Percentiles rank a stretch among this genome's conserved stretches.
Evolutionary conservation across 2,888 invertebrate species (phyloP).

Genomic region (Parelbella ahira): DNA sequence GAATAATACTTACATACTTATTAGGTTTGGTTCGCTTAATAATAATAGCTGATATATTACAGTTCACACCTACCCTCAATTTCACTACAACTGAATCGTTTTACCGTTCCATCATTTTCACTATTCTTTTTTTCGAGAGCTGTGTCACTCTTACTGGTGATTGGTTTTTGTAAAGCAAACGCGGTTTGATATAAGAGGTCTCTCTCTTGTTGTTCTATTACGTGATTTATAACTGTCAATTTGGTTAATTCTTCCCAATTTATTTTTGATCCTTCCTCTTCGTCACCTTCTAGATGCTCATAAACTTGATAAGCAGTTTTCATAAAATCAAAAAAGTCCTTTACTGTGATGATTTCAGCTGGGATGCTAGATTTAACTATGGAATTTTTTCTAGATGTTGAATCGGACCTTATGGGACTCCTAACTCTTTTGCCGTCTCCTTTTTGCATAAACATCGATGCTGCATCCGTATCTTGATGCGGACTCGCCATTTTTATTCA

Average conservation of each 20-base stretch:
- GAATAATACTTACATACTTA: too few relatives aligned
- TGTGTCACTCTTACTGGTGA: constrained; percentile 64
- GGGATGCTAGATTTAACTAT: constrained; percentile 40
- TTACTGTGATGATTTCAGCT: constrained; percentile 83
- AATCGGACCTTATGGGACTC: constrained; percentile 47
- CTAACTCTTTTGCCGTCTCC: constrained; percentile 43
- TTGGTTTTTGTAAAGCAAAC: constrained; percentile 50
- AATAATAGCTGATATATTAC: too few relatives aligned
- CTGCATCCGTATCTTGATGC: constrained; percentile 52
- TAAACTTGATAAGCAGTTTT: constrained; percentile 86
- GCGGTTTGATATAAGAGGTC: constrained; percentile 61
- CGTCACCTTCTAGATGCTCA: constrained; percentile 65
- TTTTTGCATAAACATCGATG: constrained; percentile 65
- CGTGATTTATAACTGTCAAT: constrained; percentile 70
- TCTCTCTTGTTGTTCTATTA: constrained; percentile 69
- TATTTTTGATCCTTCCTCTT: constrained; percentile 65
- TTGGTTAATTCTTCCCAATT: constrained; percentile 77
- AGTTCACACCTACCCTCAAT: constrained; percentile 56
- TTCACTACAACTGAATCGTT: constrained; percentile 63
- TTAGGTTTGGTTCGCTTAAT: too few relatives aligned
- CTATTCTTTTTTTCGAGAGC: constrained; percentile 47
- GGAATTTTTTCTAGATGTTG: constrained; percentile 47
- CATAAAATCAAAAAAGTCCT: constrained; percentile 86
- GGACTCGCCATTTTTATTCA: constrained; percentile 53
- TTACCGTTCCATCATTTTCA: constrained; percentile 45